phyloP scores from a whole-genome alignment of 2,888 invertebrate genomes.

The Melinaea menophilus region DNA sequence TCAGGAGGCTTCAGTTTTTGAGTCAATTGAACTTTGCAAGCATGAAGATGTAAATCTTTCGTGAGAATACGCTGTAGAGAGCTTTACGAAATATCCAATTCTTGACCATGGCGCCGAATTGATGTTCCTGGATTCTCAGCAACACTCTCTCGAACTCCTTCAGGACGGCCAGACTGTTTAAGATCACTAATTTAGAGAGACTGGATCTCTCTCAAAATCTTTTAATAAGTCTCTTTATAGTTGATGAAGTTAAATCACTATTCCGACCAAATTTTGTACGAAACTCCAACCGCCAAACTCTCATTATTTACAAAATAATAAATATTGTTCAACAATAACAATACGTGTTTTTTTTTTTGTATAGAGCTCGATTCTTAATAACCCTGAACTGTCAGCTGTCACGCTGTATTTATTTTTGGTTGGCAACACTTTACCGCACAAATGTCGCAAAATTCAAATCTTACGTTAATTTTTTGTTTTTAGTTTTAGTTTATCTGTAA shows the following conservation, averaged over 20 bases:
- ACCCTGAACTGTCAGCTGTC: background rate
- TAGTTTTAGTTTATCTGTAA: too few species aligned
- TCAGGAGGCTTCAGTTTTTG: conserved; percentile 16
- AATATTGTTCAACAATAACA: conserved; percentile 2
- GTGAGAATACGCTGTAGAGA: conserved; percentile 16
- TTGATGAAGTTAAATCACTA: background rate
- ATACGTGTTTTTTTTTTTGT: conserved; percentile 1
- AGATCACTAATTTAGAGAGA: background rate
- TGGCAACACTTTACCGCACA: too few species aligned
- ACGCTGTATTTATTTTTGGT: background rate
- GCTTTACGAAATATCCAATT: conserved; percentile 3
- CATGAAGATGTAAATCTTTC: conserved; percentile 14
- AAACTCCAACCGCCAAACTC: background rate
- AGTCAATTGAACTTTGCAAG: conserved; percentile 15
- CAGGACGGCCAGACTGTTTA: conserved; percentile 5
- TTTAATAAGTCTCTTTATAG: conserved; percentile 5
- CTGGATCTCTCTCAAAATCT: conserved; percentile 1
- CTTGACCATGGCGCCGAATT: conserved; percentile 2
- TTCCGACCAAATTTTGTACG: background rate
- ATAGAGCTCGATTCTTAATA: background rate
- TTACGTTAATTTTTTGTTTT: too few species aligned
- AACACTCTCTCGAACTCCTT: conserved; percentile 14
- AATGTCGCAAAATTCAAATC: too few species aligned
- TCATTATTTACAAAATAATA: conserved; percentile 5
- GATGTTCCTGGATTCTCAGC: conserved; percentile 2